Conservation (phyloP, 2,888 invertebrate species). For the Drosophila meridionalis region DNA sequence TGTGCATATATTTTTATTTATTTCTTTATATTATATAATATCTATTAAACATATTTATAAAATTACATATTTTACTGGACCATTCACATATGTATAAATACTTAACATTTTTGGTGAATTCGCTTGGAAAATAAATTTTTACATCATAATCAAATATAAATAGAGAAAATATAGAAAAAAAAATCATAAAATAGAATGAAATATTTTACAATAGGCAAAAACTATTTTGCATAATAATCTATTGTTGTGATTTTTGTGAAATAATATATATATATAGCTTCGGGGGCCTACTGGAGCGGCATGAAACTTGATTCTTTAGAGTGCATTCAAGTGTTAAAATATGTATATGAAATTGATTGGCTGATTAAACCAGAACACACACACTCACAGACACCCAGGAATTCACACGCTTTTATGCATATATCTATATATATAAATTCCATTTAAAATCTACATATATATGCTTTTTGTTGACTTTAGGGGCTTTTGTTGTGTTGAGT, state of each 20-base stretch:
- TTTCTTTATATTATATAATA: not conserved
- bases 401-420: conserved; percentile 31
- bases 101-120: not conserved
- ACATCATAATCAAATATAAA: not conserved
- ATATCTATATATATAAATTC: conserved; percentile 30
- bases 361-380: conserved; percentile 60
- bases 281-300: conserved; percentile 26
- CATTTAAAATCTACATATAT: conserved; percentile 41
- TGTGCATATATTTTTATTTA: too few species aligned
- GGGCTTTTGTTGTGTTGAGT: conserved; percentile 39
- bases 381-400: not conserved
- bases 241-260: conserved; percentile 28
- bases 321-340: conserved; percentile 68
- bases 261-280: conserved; percentile 36
- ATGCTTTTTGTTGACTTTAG: conserved; percentile 28
- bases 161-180: not conserved
- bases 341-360: conserved; percentile 73
- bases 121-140: not conserved
- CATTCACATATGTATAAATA: not conserved
- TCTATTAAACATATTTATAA: not conserved
- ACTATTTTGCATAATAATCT: conserved; percentile 47
- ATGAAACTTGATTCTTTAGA: conserved; percentile 59
- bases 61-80: not conserved
- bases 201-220: conserved; percentile 11
- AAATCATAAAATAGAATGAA: not conserved